These are phyloP conservation scores for Cyphomyrmex costatus DNA, from an alignment of 1,140 invertebrate species.

Conservation along the genomic window DNA sequence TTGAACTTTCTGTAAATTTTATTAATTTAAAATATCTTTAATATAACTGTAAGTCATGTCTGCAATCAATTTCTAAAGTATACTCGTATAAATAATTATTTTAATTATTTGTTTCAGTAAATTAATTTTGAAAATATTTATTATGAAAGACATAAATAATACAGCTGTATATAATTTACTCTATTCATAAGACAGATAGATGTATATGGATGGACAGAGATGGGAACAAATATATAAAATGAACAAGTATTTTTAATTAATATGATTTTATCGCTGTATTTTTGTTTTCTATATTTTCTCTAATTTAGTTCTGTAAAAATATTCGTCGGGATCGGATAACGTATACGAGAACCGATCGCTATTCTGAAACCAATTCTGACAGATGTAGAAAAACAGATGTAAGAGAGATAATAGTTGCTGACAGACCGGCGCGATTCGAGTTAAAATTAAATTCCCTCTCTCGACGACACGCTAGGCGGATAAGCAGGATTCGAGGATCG, in stretches of 20 bases:
- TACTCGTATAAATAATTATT: no score
- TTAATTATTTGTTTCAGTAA: neutral
- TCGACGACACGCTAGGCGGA: constrained; percentile 74
- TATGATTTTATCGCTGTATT: constrained; percentile 11
- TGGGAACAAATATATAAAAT: neutral
- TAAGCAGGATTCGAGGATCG: constrained; percentile 75
- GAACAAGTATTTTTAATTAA: neutral
- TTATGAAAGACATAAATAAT: neutral
- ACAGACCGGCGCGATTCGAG: constrained; percentile 74
- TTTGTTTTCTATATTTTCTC: neutral
- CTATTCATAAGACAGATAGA: neutral
- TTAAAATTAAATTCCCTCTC: constrained; percentile 76
- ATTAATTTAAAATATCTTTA: no score
- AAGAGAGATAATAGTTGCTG: constrained; percentile 69
- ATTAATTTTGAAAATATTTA: neutral
- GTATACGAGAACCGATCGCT: neutral
- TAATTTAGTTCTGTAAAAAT: constrained; percentile 9
- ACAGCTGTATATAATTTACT: no score
- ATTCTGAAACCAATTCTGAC: neutral
- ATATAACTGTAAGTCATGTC: no score
- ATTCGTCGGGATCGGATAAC: neutral
- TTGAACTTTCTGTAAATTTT: no score
- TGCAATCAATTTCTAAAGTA: no score
- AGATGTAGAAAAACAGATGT: constrained; percentile 71
- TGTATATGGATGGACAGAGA: neutral